These are phyloP conservation scores for Lepus europaeus DNA, from an alignment of 2,113 vertebrate genomes.

Conservation along the genomic window DNA sequence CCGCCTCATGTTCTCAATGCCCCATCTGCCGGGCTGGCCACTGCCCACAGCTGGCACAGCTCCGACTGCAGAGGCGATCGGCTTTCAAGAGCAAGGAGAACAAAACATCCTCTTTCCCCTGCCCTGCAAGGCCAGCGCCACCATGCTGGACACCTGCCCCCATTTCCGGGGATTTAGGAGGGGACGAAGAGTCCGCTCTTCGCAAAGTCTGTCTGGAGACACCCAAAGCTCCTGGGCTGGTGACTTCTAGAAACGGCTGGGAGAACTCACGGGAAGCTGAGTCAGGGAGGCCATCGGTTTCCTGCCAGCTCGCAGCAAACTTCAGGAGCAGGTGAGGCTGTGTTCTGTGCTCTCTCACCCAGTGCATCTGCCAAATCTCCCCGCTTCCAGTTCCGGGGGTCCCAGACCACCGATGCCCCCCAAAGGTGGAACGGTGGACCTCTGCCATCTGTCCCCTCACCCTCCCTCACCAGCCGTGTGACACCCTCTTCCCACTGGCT, in stretches of 20 bases:
- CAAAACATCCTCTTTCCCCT: slow-evolving; percentile 47
- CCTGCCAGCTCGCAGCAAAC: slow-evolving; percentile 39
- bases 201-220: background rate
- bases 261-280: background rate
- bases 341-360: background rate
- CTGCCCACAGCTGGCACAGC: background rate
- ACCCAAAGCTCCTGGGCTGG: background rate
- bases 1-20: slow-evolving; percentile 9
- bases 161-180: background rate
- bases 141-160: background rate
- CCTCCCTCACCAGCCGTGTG: background rate
- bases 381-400: background rate
- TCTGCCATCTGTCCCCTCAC: background rate
- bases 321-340: background rate
- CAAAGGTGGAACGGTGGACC: background rate
- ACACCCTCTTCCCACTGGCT: slow-evolving; percentile 58
- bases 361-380: background rate
- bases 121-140: slow-evolving; percentile 1
- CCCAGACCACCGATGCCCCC: background rate
- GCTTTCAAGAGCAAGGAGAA: slow-evolving; percentile 61
- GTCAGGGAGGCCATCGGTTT: slow-evolving; percentile 60
- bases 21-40: slow-evolving; percentile 29
- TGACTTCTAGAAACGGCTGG: background rate
- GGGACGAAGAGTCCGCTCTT: background rate
- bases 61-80: slow-evolving; percentile 53